A percentile compares a stretch with the other conserved stretches of the same genome.
These are phyloP conservation scores for Ylistrum balloti DNA, from an alignment of 1,140 invertebrate genomes.

Conservation along the genomic window DNA sequence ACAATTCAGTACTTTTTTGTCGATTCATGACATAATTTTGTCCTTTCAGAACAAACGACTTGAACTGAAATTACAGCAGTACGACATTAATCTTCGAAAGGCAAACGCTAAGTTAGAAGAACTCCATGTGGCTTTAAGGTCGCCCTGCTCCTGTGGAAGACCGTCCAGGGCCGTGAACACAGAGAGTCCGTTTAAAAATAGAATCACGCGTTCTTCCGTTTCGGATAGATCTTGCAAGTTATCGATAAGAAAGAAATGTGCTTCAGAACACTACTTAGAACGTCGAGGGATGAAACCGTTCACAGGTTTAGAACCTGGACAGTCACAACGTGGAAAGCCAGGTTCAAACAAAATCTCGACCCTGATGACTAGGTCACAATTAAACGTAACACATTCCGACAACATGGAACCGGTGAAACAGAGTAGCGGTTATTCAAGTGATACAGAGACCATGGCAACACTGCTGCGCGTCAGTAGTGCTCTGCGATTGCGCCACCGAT, in stretches of 20 bases:
- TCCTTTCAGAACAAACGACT: background rate
- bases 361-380: background rate
- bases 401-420: background rate
- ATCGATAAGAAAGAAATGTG: conserved; percentile 20
- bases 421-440: conserved; percentile 2
- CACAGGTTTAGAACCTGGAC: background rate
- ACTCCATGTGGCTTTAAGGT: background rate
- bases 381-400: conserved; percentile 8
- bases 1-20: too few species aligned
- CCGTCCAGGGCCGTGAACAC: background rate
- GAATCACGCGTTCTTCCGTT: background rate
- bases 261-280: background rate
- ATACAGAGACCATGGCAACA: background rate
- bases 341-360: background rate
- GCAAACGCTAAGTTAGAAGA: background rate
- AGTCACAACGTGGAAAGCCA: background rate
- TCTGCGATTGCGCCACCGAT: background rate
- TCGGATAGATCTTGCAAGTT: conserved; percentile 9
- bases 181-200: background rate
- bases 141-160: background rate
- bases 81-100: background rate
- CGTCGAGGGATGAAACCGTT: background rate
- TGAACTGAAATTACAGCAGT: background rate
- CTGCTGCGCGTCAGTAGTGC: background rate
- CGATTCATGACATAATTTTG: too few species aligned